Percentiles rank a stretch among this genome's conserved stretches.
Evolutionary conservation across 1,140 invertebrate genomes (phyloP).

Genomic region (Prorops nasuta): DNA sequence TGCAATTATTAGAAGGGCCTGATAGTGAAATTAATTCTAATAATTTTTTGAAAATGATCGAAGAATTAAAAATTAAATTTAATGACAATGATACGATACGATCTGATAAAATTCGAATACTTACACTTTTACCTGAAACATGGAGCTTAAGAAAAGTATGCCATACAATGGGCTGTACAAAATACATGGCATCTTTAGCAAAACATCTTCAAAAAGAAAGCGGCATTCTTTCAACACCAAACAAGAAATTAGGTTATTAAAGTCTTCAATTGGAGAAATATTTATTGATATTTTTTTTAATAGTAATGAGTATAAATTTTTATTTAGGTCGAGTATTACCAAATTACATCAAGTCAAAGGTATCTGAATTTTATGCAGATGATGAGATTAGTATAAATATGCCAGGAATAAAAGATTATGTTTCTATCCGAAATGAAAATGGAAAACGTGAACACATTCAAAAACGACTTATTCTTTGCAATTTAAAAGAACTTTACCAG

Average conservation of each 20-base stretch:
- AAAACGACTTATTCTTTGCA: too few relatives aligned
- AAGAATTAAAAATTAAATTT: slow-evolving; percentile 1
- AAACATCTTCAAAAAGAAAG: neutral
- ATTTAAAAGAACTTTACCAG: too few relatives aligned
- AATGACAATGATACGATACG: neutral
- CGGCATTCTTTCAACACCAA: slow-evolving; percentile 1
- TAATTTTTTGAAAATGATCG: neutral
- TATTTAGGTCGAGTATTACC: slow-evolving; percentile 1
- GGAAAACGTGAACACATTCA: too few relatives aligned
- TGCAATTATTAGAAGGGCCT: neutral
- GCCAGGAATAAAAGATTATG: too few relatives aligned
- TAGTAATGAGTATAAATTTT: neutral
- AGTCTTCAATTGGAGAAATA: neutral
- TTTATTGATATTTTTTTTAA: neutral
- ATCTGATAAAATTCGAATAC: slow-evolving; percentile 10
- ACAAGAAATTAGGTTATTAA: neutral
- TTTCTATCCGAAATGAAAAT: too few relatives aligned
- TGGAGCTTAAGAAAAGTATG: slow-evolving; percentile 4
- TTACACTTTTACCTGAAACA: neutral
- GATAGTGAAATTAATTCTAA: neutral
- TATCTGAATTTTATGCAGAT: neutral
- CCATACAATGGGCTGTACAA: neutral
- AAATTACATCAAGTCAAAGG: neutral
- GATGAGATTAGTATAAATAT: slow-evolving; percentile 15
- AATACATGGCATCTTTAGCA: slow-evolving; percentile 5